A percentile compares a stretch with the other conserved stretches of the same genome.
Conservation (phyloP, 2,888 invertebrate genomes). For the Amorpha juglandis region DNA sequence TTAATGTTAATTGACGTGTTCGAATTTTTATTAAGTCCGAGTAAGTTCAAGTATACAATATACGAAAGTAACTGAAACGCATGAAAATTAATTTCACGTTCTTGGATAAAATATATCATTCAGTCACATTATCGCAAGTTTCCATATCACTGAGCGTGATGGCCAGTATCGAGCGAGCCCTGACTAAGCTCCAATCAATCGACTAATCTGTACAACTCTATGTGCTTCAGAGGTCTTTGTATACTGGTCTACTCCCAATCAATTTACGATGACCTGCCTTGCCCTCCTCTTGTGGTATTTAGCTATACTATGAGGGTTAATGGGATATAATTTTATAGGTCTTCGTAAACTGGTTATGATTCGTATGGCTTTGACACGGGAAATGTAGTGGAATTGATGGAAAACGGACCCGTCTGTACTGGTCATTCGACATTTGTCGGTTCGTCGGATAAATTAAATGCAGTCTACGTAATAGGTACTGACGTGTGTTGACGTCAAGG, state of each 20-base stretch:
- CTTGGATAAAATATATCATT: slow-evolving; percentile 61
- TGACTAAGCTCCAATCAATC: slow-evolving; percentile 35
- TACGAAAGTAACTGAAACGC: slow-evolving; percentile 33
- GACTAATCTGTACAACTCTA: slow-evolving; percentile 33
- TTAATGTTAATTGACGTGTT: no score
- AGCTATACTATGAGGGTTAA: slow-evolving; percentile 32
- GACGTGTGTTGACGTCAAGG: slow-evolving; percentile 10
- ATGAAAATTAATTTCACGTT: slow-evolving; percentile 51
- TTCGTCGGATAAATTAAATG: slow-evolving; percentile 34
- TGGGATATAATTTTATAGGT: slow-evolving; percentile 39
- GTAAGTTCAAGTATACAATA: no score
- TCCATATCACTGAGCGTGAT: slow-evolving; percentile 63
- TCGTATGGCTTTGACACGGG: slow-evolving; percentile 59
- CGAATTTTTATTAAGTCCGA: no score
- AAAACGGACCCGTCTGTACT: slow-evolving; percentile 46
- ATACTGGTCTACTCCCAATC: slow-evolving; percentile 46
- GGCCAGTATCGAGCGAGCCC: slow-evolving; percentile 53
- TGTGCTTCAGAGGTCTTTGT: slow-evolving; percentile 42
- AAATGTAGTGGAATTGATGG: slow-evolving; percentile 66
- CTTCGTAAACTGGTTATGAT: slow-evolving; percentile 45
- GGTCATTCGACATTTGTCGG: slow-evolving; percentile 43
- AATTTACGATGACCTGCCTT: slow-evolving; percentile 49
- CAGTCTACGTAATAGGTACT: slow-evolving; percentile 19
- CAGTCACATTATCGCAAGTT: slow-evolving; percentile 70
- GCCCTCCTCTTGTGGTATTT: slow-evolving; percentile 37